Base-by-base conservation (phyloP, 2,888 invertebrate species). In the Meandrusa payeni region DNA sequence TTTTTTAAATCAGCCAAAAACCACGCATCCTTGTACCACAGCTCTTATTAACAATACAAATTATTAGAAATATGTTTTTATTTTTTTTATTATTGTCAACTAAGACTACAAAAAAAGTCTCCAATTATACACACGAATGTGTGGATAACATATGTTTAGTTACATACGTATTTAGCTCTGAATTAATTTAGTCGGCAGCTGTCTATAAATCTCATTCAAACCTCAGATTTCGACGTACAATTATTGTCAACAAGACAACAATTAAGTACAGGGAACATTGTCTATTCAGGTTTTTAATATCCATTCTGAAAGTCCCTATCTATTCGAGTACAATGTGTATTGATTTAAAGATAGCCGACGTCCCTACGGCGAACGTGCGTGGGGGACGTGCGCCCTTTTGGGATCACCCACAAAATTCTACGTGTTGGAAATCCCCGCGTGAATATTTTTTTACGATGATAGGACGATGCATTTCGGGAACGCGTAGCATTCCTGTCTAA, bases 371-470 rank as follows among this genome's bases (percentile, higher is more conserved):
- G 74, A 15, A 54, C 52, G 61, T 61, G 61, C 68, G 60, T 55
- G 54, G 78, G 79, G 76, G 70, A 67, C 66, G 55, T 59, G 65
- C 72, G 71, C 73, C 64, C 66, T 64, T 58, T 43, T 44, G 52
- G 52, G 50, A 57, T 76, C 71, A 72, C 76, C 72, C 76, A 78
- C 76, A 64, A 74, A 74, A 77, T 76, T 69, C 69, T 60, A 60
- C 69, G 47, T 62, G 52, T 51, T 51, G 82, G 83, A 80, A 83
- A 75, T 82, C 70, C 82, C 85, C 79, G 70, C 62, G 65, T 69
- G 69, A 55, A 74, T 48, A 59, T 72, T 75, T 78, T 79, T 78
- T 67, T 58, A 58, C 49, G 51, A 55, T 48, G 51, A 58, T 55
- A 54, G 32, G 15, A 32, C 27, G 36, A 36, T 36, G 38, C 39